phyloP scores from a whole-genome alignment of 1,140 invertebrate genomes.

The Capitella teleta region DNA sequence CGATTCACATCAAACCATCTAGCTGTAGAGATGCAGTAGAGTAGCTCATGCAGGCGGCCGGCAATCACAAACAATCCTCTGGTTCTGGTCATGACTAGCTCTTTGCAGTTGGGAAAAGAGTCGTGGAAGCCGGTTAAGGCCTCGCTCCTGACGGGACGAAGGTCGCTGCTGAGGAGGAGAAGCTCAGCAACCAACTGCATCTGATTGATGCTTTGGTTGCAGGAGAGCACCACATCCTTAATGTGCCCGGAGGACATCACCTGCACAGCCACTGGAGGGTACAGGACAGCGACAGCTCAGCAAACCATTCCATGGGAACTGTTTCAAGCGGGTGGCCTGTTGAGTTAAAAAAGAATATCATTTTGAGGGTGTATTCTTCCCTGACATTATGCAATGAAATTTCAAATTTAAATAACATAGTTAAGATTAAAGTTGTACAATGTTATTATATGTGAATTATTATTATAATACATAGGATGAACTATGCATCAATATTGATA shows the following conservation, averaged over 20 bases:
- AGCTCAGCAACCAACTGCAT: slow-evolving; percentile 27
- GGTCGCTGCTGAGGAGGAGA: slow-evolving; percentile 22
- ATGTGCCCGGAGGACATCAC: slow-evolving; percentile 8
- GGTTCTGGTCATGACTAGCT: slow-evolving; percentile 16
- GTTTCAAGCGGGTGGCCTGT: too few relatives aligned
- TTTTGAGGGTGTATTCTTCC: too few relatives aligned
- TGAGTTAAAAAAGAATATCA: too few relatives aligned
- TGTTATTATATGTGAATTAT: too few relatives aligned
- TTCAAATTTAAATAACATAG: too few relatives aligned
- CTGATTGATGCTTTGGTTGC: slow-evolving; percentile 21
- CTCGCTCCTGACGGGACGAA: slow-evolving; percentile 20
- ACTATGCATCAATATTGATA: too few relatives aligned
- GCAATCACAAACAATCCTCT: slow-evolving; percentile 18
- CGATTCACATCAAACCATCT: slow-evolving; percentile 20
- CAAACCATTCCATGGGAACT: too few relatives aligned
- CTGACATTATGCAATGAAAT: too few relatives aligned
- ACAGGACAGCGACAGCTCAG: too few relatives aligned
- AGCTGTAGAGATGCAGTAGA: slow-evolving; percentile 11
- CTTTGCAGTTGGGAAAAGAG: slow-evolving; percentile 15
- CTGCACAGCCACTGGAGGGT: too few relatives aligned
- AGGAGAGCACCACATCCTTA: slow-evolving; percentile 18
- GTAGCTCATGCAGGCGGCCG: slow-evolving; percentile 10
- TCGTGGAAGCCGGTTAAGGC: slow-evolving; percentile 12
- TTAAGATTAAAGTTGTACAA: too few relatives aligned
- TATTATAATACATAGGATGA: too few relatives aligned